Conservation (phyloP, 2,797 vertebrate species). For the Tarsius wallacei region DNA sequence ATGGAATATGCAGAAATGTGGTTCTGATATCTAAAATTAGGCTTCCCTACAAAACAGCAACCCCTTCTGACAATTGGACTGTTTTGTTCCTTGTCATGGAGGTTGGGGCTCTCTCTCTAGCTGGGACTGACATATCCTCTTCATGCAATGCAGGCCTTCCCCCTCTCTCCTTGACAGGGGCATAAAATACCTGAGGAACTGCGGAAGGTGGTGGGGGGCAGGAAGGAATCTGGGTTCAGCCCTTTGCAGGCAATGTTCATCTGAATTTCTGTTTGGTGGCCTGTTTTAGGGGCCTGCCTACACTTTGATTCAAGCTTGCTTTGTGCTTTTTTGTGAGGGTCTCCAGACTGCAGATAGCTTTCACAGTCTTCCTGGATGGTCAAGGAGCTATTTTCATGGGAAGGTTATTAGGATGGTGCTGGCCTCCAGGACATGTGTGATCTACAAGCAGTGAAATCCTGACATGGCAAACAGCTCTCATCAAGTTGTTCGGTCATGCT, state of each 20-base stretch:
- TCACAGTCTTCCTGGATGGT: not conserved
- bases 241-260: not conserved
- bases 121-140: not conserved
- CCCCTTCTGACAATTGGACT: not conserved
- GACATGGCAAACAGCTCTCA: not conserved
- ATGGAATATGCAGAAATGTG: constrained; percentile 62
- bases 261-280: not conserved
- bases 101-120: not conserved
- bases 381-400: not conserved
- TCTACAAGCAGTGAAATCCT: not conserved
- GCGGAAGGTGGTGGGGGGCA: too few species aligned
- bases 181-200: not conserved
- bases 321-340: constrained; percentile 51
- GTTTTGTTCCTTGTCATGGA: constrained; percentile 4
- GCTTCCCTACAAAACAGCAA: constrained; percentile 43
- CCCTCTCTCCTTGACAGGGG: not conserved
- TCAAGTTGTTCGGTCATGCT: not conserved
- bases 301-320: constrained; percentile 26
- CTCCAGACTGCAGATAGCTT: constrained; percentile 9
- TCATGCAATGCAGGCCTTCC: not conserved
- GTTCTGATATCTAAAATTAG: constrained; percentile 74
- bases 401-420: constrained; percentile 29
- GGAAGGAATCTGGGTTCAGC: not conserved
- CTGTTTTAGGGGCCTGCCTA: constrained; percentile 1
- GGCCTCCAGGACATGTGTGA: not conserved